phyloP scores from a whole-genome alignment of 30 jellyfish, hydroid and myxozoan species.

The Cassiopea andromeda region DNA sequence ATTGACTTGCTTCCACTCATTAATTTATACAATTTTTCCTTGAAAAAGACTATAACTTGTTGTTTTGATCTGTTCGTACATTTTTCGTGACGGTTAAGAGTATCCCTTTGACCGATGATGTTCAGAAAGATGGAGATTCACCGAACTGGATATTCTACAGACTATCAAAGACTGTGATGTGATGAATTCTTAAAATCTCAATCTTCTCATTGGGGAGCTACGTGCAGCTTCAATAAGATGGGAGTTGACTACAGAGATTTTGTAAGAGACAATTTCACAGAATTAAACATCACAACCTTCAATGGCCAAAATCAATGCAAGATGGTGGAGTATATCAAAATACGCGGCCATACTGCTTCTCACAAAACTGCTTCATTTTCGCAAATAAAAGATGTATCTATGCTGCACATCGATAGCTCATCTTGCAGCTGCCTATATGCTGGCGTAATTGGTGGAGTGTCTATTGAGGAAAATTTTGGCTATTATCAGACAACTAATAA shows the following conservation, averaged over 20 bases:
- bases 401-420: not conserved
- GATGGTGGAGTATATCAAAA: not conserved
- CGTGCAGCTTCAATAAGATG: not conserved
- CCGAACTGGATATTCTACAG: conserved; percentile 24
- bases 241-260: conserved; percentile 14
- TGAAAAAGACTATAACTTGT: too few relatives aligned
- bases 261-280: not conserved
- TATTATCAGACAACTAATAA: not conserved
- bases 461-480: conserved; percentile 23
- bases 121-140: conserved; percentile 17
- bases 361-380: not conserved
- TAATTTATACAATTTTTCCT: too few relatives aligned
- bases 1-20: too few relatives aligned
- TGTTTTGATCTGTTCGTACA: too few relatives aligned
- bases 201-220: conserved; percentile 17
- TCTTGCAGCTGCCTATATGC: not conserved
- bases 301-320: not conserved
- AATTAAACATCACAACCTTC: conserved; percentile 1
- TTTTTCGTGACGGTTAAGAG: not conserved
- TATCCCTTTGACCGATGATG: not conserved
- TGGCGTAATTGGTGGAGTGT: not conserved
- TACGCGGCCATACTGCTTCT: conserved; percentile 6
- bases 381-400: not conserved
- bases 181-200: not conserved
- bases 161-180: not conserved